Evolutionary conservation across 2,797 vertebrate species (phyloP).

Genomic region (Peromyscus aztecus): DNA sequence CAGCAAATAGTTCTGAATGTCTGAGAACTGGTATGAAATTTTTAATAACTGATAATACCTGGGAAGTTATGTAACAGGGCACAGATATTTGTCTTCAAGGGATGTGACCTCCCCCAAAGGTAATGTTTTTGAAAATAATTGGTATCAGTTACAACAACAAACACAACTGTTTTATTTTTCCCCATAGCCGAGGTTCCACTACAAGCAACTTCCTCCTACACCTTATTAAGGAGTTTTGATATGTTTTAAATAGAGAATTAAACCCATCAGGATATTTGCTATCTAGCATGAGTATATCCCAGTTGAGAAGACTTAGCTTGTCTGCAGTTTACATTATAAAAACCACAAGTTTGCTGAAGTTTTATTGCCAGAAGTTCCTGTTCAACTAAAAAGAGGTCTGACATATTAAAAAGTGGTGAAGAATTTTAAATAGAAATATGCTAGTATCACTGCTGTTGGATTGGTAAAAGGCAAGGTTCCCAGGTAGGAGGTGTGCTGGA

Average conservation of each 20-base stretch:
- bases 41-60: conserved; percentile 29
- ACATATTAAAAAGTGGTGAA: neutral
- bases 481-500: neutral
- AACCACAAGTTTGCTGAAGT: neutral
- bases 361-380: neutral
- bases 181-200: neutral
- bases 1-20: neutral
- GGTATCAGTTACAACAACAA: neutral
- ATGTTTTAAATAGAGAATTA: neutral
- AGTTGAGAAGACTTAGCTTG: conserved; percentile 29
- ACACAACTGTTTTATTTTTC: neutral
- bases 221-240: neutral
- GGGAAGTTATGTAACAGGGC: neutral
- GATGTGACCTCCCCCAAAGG: neutral
- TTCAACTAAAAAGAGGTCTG: neutral
- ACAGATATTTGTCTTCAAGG: conserved; percentile 27
- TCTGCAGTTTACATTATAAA: neutral
- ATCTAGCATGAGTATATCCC: neutral
- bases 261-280: neutral
- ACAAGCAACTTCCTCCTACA: neutral
- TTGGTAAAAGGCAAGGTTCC: neutral
- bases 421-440: neutral
- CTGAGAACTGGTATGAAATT: conserved; percentile 28
- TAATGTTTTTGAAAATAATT: conserved; percentile 23
- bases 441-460: neutral